phyloP scores from a whole-genome alignment of 2,888 invertebrate genomes.

The Drosophila ustulata region DNA sequence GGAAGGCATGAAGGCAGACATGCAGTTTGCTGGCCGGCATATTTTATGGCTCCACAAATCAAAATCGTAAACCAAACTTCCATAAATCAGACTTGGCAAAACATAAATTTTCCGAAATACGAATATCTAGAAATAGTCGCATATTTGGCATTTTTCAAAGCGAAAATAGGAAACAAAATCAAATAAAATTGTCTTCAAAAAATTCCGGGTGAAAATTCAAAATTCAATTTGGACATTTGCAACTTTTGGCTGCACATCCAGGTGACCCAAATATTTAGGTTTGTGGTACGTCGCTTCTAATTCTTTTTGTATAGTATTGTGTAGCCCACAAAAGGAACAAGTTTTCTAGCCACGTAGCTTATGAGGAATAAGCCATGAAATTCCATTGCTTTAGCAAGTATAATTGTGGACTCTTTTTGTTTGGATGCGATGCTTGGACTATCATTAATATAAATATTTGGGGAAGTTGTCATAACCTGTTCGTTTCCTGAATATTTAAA shows the following conservation, averaged over 20 bases:
- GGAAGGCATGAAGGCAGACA: neutral
- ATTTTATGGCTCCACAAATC: constrained; percentile 61
- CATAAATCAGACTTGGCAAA: constrained; percentile 54
- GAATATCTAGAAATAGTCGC: constrained; percentile 12
- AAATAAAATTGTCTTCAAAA: constrained; percentile 36
- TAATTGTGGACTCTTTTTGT: too few relatives aligned
- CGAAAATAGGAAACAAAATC: neutral
- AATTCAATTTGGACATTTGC: constrained; percentile 48
- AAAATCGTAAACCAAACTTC: constrained; percentile 44
- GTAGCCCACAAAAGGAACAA: too few relatives aligned
- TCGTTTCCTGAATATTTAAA: too few relatives aligned
- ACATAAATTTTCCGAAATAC: constrained; percentile 47
- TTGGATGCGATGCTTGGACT: neutral
- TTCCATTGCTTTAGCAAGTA: too few relatives aligned
- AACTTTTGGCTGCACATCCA: constrained; percentile 18
- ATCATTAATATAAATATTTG: too few relatives aligned
- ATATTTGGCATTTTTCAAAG: constrained; percentile 41
- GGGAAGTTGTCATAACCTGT: too few relatives aligned
- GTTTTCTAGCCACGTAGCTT: too few relatives aligned
- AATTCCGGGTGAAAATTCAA: constrained; percentile 35
- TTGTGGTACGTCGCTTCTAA: neutral
- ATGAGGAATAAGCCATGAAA: too few relatives aligned
- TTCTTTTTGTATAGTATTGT: neutral
- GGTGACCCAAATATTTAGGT: neutral
- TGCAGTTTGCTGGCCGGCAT: constrained; percentile 14